Base-by-base conservation (phyloP, 2,888 invertebrate genomes). In the Leistus spinibarbis region DNA sequence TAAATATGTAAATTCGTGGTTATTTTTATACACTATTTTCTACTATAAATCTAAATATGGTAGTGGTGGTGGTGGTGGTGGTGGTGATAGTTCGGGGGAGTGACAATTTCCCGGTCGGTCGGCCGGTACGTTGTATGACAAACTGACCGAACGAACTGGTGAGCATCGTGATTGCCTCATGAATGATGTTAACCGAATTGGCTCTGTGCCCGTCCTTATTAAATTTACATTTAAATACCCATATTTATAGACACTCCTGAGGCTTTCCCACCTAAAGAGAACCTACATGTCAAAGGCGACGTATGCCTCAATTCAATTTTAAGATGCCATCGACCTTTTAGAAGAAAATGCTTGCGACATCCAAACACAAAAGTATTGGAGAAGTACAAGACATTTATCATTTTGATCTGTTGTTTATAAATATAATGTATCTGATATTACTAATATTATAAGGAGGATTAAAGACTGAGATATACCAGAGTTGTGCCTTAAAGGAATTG, bases 141-240 rank as follows among this genome's bases (percentile, higher is more conserved):
- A 40, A 40, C 40, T 40, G 40, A 40, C 40, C 40, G 40, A 40
- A 40, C 40, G 13, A 40, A 40, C 40, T 40, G 10, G 40, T 40
- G 13, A 40, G 40, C 40, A 40, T 40, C 40, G 40, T 40, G 40
- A 40, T 40, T 40, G 40, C 40, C 40, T 40, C 60, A 69, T 69
- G 60, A 69, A 69, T 69, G 69, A 60, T 40, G 24, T 10, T 57
- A 60, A 69, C 40, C 60, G 69, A 40, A 60, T 69, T 57, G 57
- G 60, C 40, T 57, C 16, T n/a, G 40, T 17, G 19, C 40, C 60
- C 60, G 3, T 24, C 10, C 20, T 60, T 69, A 27, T 24, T 69
- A 69, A 60, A 69, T 69, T 69, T 69, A 69, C 69, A 69, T 69
- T 69, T 69, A 69, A 69, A 69, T 69, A 60, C 69, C 60, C 69